These are phyloP conservation scores for Pachypsylla venusta DNA, from an alignment of 1,140 invertebrate species.

Conservation along the genomic window DNA sequence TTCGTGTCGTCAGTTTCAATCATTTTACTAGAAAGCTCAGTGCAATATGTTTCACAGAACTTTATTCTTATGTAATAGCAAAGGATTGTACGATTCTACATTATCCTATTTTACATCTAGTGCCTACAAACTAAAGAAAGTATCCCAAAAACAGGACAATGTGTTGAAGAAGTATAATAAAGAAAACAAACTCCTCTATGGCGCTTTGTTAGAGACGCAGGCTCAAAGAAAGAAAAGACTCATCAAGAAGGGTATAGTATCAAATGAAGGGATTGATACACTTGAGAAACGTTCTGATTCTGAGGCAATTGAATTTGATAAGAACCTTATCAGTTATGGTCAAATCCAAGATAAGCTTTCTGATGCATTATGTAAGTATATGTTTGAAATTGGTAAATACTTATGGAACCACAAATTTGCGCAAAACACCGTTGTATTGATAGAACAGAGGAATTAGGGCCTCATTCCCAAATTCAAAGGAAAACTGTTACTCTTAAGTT, in stretches of 20 bases:
- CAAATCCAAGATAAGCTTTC: neutral
- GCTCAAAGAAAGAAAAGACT: constrained; percentile 15
- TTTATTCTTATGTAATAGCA: too few relatives aligned
- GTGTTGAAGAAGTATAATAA: constrained; percentile 8
- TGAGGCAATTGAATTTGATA: neutral
- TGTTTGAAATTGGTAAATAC: too few relatives aligned
- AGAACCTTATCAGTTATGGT: neutral
- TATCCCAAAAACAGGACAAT: constrained; percentile 1
- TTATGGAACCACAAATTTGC: too few relatives aligned
- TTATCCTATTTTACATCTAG: neutral
- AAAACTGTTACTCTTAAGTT: too few relatives aligned
- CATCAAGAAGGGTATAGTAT: neutral
- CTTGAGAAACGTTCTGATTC: neutral
- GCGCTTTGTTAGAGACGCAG: constrained; percentile 15
- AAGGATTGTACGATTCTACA: too few relatives aligned
- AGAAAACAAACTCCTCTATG: constrained; percentile 17
- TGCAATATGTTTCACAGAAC: too few relatives aligned
- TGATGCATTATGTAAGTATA: too few relatives aligned
- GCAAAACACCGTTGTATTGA: too few relatives aligned
- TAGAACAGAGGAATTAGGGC: too few relatives aligned
- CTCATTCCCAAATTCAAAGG: too few relatives aligned
- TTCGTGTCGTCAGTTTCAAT: too few relatives aligned
- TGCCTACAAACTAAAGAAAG: neutral
- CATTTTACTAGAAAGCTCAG: too few relatives aligned
- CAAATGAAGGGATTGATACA: neutral